Conservation (phyloP, 1,140 invertebrate species). For the Samia ricini region DNA sequence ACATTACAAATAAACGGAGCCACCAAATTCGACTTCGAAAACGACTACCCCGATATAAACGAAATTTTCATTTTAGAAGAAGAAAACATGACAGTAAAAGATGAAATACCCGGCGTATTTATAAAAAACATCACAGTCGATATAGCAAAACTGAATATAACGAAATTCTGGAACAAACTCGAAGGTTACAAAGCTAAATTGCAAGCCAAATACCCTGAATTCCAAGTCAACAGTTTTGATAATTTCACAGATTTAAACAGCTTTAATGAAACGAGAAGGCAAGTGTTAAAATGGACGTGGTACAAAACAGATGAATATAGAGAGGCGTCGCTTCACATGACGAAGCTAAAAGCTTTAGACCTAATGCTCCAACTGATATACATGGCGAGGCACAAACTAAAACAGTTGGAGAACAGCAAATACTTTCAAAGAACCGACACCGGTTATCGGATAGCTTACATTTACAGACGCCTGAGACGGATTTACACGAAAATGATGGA, state of each 20-base stretch:
- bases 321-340: slow-evolving; percentile 1
- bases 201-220: background rate
- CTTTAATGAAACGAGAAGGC: slow-evolving; percentile 25
- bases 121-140: slow-evolving; percentile 34
- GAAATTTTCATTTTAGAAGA: slow-evolving; percentile 25
- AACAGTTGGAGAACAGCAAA: slow-evolving; percentile 25
- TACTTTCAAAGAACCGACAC: slow-evolving; percentile 37
- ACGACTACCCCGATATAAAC: slow-evolving; percentile 18
- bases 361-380: slow-evolving; percentile 40
- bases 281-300: slow-evolving; percentile 1
- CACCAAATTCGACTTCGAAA: background rate
- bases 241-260: background rate
- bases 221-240: background rate
- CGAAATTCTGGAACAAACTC: slow-evolving; percentile 31
- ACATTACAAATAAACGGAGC: background rate
- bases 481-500: slow-evolving; percentile 33
- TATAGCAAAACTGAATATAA: slow-evolving; percentile 39
- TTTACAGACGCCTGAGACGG: slow-evolving; percentile 27
- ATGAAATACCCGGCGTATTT: slow-evolving; percentile 11
- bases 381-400: slow-evolving; percentile 44
- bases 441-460: slow-evolving; percentile 42
- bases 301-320: slow-evolving; percentile 1
- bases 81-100: slow-evolving; percentile 2
- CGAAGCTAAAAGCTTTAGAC: slow-evolving; percentile 31
- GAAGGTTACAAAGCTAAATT: slow-evolving; percentile 1